phyloP scores from a whole-genome alignment of 2,888 invertebrate species.

The Cosmia pyralina region DNA sequence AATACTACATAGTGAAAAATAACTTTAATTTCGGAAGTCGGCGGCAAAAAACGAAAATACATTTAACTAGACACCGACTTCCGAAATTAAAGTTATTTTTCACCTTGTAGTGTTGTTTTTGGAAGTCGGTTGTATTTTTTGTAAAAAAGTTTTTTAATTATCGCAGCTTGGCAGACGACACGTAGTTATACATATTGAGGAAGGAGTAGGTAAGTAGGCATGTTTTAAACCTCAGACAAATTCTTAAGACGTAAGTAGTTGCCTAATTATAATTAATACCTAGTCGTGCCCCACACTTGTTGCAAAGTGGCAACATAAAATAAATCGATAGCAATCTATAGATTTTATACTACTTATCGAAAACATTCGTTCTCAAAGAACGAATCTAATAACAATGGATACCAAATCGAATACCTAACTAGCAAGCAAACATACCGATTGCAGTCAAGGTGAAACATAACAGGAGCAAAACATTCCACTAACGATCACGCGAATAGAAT shows the following conservation, averaged over 20 bases:
- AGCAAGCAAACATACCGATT: conserved; percentile 23
- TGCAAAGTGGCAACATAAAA: neutral
- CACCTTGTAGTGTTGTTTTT: no score
- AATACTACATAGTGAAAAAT: no score
- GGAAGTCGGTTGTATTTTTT: no score
- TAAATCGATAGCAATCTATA: neutral
- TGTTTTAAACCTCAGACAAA: neutral
- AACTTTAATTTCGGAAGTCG: no score
- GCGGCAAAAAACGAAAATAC: no score
- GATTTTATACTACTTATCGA: neutral
- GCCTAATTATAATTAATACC: neutral
- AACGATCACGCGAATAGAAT: conserved; percentile 40
- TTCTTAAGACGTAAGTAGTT: neutral
- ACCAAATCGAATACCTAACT: conserved; percentile 22
- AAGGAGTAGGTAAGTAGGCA: neutral
- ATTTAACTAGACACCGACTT: no score
- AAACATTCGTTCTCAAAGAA: conserved; percentile 9
- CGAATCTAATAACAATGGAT: conserved; percentile 6
- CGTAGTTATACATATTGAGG: no score
- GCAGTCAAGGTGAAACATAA: conserved; percentile 52
- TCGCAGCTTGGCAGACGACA: neutral
- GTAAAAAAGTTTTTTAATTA: no score
- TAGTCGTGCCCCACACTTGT: no score
- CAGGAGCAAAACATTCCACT: conserved; percentile 55
- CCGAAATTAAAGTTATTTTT: no score